Evolutionary conservation across 2,113 vertebrate genomes (phyloP), one percentile per base, ranked within the genome.

Genomic region (Periophthalmodon schlosseri): DNA sequence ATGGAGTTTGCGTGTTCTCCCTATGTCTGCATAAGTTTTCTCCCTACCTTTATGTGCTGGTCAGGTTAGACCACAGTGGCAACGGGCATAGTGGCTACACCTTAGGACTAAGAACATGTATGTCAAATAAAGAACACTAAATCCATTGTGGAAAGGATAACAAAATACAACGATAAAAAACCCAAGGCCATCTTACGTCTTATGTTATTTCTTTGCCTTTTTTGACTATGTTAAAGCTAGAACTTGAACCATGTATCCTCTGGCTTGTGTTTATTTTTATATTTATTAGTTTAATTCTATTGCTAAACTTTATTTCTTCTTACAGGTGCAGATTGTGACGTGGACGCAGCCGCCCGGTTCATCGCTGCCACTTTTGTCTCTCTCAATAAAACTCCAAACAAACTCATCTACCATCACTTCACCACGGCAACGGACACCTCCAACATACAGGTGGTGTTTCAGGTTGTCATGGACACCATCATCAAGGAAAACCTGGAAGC

Each of bases 401-500:
- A 93, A 70, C 91, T 94, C 70, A 83, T 94, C 77, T 94, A 93
- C 84, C 91, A 94, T 69, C 93, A 95, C 85, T 95, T 95, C 89
- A 95, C 94, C 81, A 94, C 92, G 0, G 93, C 93, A 0, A 95
- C 94, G 0, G 94, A 94, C 93, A 94, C 93, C 58, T 93, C 93
- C 81, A 94, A 94, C 80, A 86, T 95, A 63, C 91, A 95, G 88
- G 88, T 94, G 0, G 93, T 95, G 61, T 94, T 94, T 70, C 93
- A 95, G 88, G 93, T 94, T n/a, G 94, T 95, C 0, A 94, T 94
- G 94, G 93, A 94, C 87, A 94, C 89, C 7, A 95, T 94, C 58
- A 90, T 94, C 81, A 93, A 84, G 64, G 94, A 94, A 79, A 94
- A 95, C 84, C 86, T 94, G 78, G 92, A 94, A 68, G 94, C 93